Evolutionary conservation across 2,113 vertebrate genomes (phyloP).

Genomic region (Choloepus hoffmanni): DNA sequence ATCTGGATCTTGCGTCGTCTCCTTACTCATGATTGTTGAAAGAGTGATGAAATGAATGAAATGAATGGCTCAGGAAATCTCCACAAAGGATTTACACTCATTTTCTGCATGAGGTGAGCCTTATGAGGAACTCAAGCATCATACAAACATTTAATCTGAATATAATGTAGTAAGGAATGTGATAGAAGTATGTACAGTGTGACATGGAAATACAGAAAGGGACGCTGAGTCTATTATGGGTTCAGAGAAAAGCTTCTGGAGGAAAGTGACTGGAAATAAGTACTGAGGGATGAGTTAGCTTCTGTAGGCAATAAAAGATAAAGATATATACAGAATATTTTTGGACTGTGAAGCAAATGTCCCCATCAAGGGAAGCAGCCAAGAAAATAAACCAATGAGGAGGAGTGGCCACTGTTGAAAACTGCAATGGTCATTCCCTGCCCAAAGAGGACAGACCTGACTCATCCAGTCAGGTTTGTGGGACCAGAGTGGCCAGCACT

Average conservation of each 20-base stretch:
- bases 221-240: neutral
- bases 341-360: neutral
- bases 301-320: neutral
- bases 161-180: neutral
- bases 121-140: slow-evolving; percentile 12
- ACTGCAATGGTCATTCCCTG: neutral
- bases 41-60: neutral
- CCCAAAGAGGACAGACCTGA: neutral
- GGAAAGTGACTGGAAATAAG: neutral
- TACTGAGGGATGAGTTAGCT: neutral
- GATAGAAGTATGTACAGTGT: neutral
- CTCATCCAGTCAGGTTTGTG: neutral
- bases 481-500: neutral
- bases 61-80: neutral
- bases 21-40: neutral
- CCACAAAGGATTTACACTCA: neutral
- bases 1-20: neutral
- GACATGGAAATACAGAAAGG: neutral
- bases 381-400: neutral
- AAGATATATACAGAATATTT: too few species aligned
- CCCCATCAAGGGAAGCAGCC: neutral
- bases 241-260: neutral
- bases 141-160: neutral
- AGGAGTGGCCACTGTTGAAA: neutral
- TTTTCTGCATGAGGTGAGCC: neutral